phyloP scores from a whole-genome alignment of 2,888 invertebrate genomes.

The Tuta absoluta region DNA sequence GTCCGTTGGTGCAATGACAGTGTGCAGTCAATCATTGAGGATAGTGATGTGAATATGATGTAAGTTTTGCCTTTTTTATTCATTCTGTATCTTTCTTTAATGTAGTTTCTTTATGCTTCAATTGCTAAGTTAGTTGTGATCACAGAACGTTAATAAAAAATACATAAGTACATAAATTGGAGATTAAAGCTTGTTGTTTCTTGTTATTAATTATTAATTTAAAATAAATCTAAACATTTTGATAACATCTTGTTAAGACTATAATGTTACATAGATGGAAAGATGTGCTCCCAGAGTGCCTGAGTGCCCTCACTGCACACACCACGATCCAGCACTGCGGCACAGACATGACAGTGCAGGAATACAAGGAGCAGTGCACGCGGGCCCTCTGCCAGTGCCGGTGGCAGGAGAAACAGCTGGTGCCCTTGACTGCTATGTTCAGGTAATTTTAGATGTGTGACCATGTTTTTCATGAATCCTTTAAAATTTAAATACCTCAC shows the following conservation, averaged over 20 bases:
- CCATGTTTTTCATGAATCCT: no score
- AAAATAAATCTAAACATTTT: no score
- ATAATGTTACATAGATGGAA: slow-evolving; percentile 80
- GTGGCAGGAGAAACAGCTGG: slow-evolving; percentile 82
- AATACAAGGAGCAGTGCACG: slow-evolving; percentile 83
- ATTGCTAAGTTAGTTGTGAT: no score
- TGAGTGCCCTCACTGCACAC: slow-evolving; percentile 78
- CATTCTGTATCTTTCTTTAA: no score
- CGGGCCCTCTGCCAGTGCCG: slow-evolving; percentile 81
- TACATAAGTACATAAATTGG: no score
- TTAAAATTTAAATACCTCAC: no score
- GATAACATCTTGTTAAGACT: no score
- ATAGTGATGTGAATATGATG: slow-evolving; percentile 74
- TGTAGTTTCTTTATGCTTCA: no score
- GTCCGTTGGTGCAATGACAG: slow-evolving; percentile 66
- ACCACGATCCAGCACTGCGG: slow-evolving; percentile 80
- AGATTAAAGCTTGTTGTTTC: not conserved
- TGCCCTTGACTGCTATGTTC: slow-evolving; percentile 85
- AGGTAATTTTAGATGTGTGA: slow-evolving; percentile 69
- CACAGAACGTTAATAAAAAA: no score
- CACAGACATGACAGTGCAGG: slow-evolving; percentile 78
- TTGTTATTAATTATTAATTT: no score
- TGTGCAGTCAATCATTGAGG: slow-evolving; percentile 68
- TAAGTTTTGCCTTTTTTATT: slow-evolving; percentile 47
- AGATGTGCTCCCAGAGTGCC: slow-evolving; percentile 83